Base-by-base conservation (phyloP, 2,888 invertebrate species). In the Muscina levida region DNA sequence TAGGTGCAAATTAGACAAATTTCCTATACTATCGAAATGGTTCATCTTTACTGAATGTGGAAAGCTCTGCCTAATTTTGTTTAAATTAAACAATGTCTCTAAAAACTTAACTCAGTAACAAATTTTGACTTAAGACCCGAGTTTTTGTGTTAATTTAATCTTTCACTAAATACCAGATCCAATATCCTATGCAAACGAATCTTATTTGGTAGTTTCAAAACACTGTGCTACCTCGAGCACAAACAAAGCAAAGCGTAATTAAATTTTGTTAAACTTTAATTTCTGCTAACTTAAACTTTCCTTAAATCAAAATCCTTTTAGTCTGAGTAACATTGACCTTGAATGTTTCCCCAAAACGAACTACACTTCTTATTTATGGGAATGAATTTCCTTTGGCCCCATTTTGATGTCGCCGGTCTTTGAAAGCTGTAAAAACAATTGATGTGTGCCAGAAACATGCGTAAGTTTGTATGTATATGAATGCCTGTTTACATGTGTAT, bases 381-480 rank as follows among this genome's bases (percentile, higher is more conserved):
- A 48, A 77, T 71, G 59, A 67, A 75, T 68, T 72, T 74, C 81
- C 81, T 81, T 72, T 81, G 81, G 77, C 81, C 74, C 77, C 77
- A 77, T 77, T 81, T 81, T 53, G 71, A 62, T 75, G 81, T 77
- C 81, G 81, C 81, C 81, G 77, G 74, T 74, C 68, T 67, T 62
- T 8, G 26, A 72, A 57, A 80, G 42, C 72, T 68, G 26, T 62
- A 62, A 62, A 62, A 22, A 62, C 11, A 48, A 8, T 56, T 19
- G 42, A 37, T 59, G 37, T 17, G 13, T 11, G 59, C 39, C 51
- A 22, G 51, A 31, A n/a, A 31, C 31, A 8, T 31, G 31, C 31
- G 31, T 31, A 31, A 5, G 31, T 31, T 31, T 31, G 8, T 31
- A 8, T 3, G 31, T 31, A 8, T 31, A 8, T 19, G 39, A 59